These are phyloP conservation scores for Chlorodrepanis virens DNA, from an alignment of 2,113 vertebrate genomes.

Conservation along the genomic window DNA sequence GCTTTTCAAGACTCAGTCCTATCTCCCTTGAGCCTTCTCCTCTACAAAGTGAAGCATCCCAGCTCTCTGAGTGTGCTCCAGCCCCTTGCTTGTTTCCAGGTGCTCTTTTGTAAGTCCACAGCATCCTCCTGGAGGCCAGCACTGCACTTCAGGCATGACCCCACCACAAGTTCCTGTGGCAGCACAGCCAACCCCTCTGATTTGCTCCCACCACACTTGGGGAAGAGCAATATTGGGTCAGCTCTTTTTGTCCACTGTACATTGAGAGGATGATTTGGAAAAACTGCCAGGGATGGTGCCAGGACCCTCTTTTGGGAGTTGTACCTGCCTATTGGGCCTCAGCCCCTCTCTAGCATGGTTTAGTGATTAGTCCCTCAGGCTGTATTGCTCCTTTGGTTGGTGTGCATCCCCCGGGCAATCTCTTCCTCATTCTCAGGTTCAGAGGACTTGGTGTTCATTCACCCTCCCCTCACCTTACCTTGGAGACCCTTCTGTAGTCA, in stretches of 20 bases:
- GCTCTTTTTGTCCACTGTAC: background rate
- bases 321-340: background rate
- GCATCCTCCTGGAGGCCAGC: background rate
- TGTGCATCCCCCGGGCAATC: background rate
- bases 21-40: background rate
- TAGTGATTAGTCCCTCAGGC: background rate
- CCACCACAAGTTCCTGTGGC: background rate
- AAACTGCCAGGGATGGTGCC: background rate
- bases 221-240: fast-evolving
- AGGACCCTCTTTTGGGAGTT: background rate
- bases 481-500: background rate
- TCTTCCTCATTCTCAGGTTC: background rate
- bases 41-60: background rate
- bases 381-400: background rate
- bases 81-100: background rate
- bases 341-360: background rate
- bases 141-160: background rate
- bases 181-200: background rate
- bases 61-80: background rate
- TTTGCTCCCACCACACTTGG: fast-evolving
- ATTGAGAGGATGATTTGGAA: background rate
- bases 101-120: background rate
- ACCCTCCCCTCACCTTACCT: background rate
- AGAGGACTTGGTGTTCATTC: background rate
- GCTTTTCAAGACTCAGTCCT: background rate